Evolutionary conservation across 2,113 vertebrate genomes (phyloP), one percentile per base, ranked within the genome.

Genomic region (Stercorarius parasiticus): DNA sequence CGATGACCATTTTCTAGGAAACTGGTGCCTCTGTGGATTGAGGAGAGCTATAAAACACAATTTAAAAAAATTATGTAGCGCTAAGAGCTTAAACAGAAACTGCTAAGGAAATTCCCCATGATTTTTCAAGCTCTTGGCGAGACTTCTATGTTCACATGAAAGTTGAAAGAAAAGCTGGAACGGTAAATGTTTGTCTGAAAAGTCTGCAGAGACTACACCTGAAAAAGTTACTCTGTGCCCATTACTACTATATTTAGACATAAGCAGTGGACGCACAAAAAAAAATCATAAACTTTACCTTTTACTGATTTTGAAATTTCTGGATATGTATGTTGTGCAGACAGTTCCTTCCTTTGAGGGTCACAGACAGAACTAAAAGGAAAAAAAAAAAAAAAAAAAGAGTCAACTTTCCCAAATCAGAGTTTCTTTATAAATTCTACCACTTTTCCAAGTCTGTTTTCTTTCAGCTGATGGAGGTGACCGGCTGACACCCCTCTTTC

Each of bases 281-380:
- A 19, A 0, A 0, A 23, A 12, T 7, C 15, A 43, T 27, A 22
- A 65, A 50, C 21, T 56, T 86, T 50, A 72, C 42, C 42, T 80
- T 90, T 65, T 0, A 0, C 9, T 32, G 38, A 69, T 45, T 80
- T 80, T 45, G 62, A 77, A 55, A 45, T 50, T 61, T 71, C 64
- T 81, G 53, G 40, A 17, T 49, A 18, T 0, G 0, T 8, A 8
- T 62, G 36, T 22, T 42, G 25, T 17, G 27, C 15, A 42, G 62
- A n/a, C 21, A 62, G n/a, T 36, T 79, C 18, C 18, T 72, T 72
- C 36, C 43, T 61, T 55, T 34, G 45, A 86, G 36, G 32, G 14
- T 5, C 18, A 19, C 25, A 74, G 38, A 13, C 11, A 72, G 30
- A 90, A 26, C 65, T 49, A 58, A 45, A 45, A 45, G 43, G 8